Evolutionary conservation across 2,888 invertebrate genomes (phyloP), one percentile per base, ranked within the genome.

Genomic region (Latheticus oryzae): DNA sequence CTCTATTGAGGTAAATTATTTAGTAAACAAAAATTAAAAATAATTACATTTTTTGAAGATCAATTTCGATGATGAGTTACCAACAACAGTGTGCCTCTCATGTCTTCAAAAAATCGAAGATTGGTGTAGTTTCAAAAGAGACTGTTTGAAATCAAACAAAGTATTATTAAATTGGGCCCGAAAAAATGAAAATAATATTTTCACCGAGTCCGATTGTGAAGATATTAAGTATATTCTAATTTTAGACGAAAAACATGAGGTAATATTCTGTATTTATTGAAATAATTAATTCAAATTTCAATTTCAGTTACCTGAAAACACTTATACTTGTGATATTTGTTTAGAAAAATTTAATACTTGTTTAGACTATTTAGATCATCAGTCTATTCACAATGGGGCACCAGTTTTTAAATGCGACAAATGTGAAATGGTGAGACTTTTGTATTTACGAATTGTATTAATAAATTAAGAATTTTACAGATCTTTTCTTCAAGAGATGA

Each of bases 351-450:
- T 70, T 30, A 59, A 65, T 19, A 64, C 55, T 24, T 66, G 68
- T 45, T 60, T 71, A 13, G 68, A 70, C 7, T 70, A 69, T 51
- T 60, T 73, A 21, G 73, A 73, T 48, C 73, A 73, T 61, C 73
- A 73, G 47, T 42, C 59, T 11, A 40, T 26, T 32, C 73, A 73
- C 33, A 61, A 71, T 60, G 73, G 72, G 2, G 17, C 67, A 9
- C 58, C 65, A 9, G 69, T 72, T n/a, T 73, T 72, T 43, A 67
- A 64, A 40, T 73, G 73, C 58, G 67, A 71, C 47, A 66, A 68
- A 51, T 73, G 72, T 48, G 30, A 63, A 8, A 50, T 66, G 58
- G 70, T 70, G 45, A 15, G 51, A 13, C 4, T 33, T 7, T 2
- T 5, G 3, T 13, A 7, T 2, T 9, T 13, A 5, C 11, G 24